Evolutionary conservation across 2,888 invertebrate species (phyloP).

Genomic region (Papilio demoleus): DNA sequence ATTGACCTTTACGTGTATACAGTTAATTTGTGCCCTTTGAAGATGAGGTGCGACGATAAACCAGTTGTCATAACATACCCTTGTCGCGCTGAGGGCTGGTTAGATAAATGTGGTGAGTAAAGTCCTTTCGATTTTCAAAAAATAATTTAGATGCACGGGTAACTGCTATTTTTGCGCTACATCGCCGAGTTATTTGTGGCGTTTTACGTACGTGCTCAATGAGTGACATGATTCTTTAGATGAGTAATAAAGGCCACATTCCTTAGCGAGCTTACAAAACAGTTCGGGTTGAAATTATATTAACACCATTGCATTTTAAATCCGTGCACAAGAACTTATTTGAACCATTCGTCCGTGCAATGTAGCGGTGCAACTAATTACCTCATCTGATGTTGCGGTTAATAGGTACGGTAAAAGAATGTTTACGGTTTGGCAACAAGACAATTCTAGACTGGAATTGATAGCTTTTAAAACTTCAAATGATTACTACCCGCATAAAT

Average conservation of each 20-base stretch:
- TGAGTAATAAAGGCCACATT: conserved; percentile 58
- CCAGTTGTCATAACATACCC: conserved; percentile 70
- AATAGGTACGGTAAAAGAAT: conserved; percentile 21
- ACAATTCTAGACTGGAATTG: not conserved
- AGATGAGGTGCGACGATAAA: conserved; percentile 66
- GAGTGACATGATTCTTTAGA: conserved; percentile 56
- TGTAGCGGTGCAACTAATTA: conserved; percentile 31
- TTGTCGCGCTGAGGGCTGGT: conserved; percentile 78
- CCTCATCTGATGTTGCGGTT: conserved; percentile 31
- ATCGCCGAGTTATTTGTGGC: conserved; percentile 69
- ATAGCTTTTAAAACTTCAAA: not conserved
- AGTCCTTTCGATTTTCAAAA: conserved; percentile 37
- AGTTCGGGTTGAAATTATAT: conserved; percentile 36
- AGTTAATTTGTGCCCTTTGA: conserved; percentile 55
- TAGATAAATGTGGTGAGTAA: conserved; percentile 78
- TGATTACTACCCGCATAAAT: conserved; percentile 20
- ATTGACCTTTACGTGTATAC: conserved; percentile 49
- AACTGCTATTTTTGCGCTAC: conserved; percentile 57
- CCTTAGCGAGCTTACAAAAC: conserved; percentile 49
- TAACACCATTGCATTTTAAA: conserved; percentile 35
- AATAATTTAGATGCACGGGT: conserved; percentile 44
- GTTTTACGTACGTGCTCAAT: conserved; percentile 70
- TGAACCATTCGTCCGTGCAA: conserved; percentile 34
- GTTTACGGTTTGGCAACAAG: not conserved
- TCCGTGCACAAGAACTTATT: conserved; percentile 24